phyloP scores from a whole-genome alignment of 2,797 vertebrate genomes.

The Denticeps clupeoides region DNA sequence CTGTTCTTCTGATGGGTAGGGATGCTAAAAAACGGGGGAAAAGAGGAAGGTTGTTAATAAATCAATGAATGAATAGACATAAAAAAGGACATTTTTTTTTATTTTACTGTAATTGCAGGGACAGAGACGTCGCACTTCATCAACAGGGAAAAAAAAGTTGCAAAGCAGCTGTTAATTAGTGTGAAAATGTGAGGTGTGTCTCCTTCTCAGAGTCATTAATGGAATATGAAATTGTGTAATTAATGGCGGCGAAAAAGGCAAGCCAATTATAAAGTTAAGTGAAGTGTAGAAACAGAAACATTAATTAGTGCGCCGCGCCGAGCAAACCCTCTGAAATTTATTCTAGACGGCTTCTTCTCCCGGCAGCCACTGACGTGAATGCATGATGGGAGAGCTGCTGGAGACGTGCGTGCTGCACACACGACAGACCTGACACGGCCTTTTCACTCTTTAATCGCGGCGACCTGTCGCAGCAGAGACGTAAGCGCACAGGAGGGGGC shows the following conservation, averaged over 20 bases:
- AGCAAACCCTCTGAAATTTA: conserved; percentile 57
- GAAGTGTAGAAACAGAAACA: conserved; percentile 86
- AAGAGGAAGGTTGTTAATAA: conserved; percentile 40
- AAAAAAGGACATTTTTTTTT: too few relatives aligned
- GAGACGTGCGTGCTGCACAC: background rate
- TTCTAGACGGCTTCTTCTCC: conserved; percentile 40
- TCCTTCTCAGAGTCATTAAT: conserved; percentile 78
- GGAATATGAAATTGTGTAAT: conserved; percentile 94
- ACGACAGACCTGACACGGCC: too few relatives aligned
- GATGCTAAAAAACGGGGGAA: conserved; percentile 73
- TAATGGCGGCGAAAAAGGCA: conserved; percentile 90
- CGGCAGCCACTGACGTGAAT: conserved; percentile 21
- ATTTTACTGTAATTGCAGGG: conserved; percentile 43
- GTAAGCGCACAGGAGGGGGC: too few relatives aligned
- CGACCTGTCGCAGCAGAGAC: too few relatives aligned
- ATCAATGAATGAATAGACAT: conserved; percentile 38
- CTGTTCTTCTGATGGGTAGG: conserved; percentile 99
- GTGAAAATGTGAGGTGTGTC: conserved; percentile 75
- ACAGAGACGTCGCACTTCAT: too few relatives aligned
- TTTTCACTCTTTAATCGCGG: too few relatives aligned
- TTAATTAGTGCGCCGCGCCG: conserved; percentile 59
- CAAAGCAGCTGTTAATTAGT: conserved; percentile 64
- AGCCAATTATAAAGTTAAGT: conserved; percentile 98
- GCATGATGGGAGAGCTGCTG: conserved; percentile 10
- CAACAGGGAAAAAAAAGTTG: too few relatives aligned